Base-by-base conservation (phyloP, 2,797 vertebrate species). In the Pantherophis vulpinus region DNA sequence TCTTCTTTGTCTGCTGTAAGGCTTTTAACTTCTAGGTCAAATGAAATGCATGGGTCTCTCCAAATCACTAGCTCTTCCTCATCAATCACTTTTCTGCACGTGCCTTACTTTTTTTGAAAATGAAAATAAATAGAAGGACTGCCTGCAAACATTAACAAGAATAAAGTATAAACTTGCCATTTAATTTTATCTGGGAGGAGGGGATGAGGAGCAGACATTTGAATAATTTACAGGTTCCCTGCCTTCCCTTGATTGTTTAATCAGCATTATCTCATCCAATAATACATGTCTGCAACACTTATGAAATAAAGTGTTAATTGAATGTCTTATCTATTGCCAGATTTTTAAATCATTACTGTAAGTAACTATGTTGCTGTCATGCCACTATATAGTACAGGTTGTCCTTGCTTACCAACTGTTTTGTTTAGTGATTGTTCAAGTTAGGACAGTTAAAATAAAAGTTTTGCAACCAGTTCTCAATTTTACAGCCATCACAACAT, bases 1-100 rank as follows among this genome's bases (percentile, higher is more conserved):
- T 93, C 55, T 89, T 93, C 96, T 97, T 97, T 97, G 96, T 97
- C 93, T 94, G 61, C 91, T 37, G 86, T 87, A 89, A 51, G 63
- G 89, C 70, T 66, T 74, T 63, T 42, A 63, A 60, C 87, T 0
- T 25, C 23, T 87, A 20, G 60, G 93, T 87, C 83, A 92, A 92
- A 95, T 91, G 79, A 88, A 94, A 94, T 61, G 1, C 60, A 94
- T 0, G n/a, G 54, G 74, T 91, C 27, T 87, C 83, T 87, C 0
- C 59, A 79, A 94, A n/a, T 55, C 29, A 66, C 14, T 70, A 9
- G n/a, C 8, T 89, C 20, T 29, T 89, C 93, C 61, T 61, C 70
- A 55, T 11, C 59, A 86, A 87, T 70, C 92, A 74, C 92, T 92
- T 59, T 88, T 51, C 47, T 47, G 55, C 2, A 66, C 14, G 13